phyloP scores from a whole-genome alignment of 2,797 vertebrate genomes.

The Taeniopygia guttata region DNA sequence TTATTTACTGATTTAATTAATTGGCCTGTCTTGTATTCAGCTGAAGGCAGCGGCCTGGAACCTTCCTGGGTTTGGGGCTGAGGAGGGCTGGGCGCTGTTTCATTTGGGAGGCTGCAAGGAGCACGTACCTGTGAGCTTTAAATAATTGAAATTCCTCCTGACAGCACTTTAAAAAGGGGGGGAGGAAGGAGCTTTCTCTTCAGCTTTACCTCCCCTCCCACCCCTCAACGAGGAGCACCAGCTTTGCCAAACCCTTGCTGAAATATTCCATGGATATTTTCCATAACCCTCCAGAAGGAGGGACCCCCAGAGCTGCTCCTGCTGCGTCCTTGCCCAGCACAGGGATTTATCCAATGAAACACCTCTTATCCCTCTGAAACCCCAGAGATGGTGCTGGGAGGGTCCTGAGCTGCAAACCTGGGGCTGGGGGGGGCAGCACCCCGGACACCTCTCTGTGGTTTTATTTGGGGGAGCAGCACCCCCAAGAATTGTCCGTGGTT shows the following conservation, averaged over 20 bases:
- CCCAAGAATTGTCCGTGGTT: not conserved
- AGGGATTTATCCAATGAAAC: fast-evolving
- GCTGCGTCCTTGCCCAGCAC: not conserved
- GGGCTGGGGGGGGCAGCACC: not conserved
- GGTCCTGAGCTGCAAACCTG: not conserved
- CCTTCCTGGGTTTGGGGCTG: not conserved
- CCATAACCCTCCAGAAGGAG: fast-evolving
- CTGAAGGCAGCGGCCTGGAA: not conserved
- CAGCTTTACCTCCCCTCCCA: not conserved
- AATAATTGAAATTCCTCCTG: not conserved
- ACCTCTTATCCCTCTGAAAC: not conserved
- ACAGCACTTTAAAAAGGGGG: not conserved
- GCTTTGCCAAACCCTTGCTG: not conserved
- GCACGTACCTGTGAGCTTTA: not conserved
- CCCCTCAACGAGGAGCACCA: fast-evolving
- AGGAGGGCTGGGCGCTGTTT: not conserved
- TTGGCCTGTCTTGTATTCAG: not conserved
- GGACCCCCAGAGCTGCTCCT: fast-evolving
- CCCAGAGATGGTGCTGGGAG: not conserved
- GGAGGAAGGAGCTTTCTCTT: not conserved
- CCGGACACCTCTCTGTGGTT: fast-evolving
- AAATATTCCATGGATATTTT: fast-evolving
- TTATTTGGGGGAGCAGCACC: not conserved
- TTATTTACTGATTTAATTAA: slow-evolving; percentile 68
- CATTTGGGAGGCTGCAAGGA: not conserved